Evolutionary conservation across 1,140 invertebrate genomes (phyloP).

Genomic region (Pseudomyrmex sp.): DNA sequence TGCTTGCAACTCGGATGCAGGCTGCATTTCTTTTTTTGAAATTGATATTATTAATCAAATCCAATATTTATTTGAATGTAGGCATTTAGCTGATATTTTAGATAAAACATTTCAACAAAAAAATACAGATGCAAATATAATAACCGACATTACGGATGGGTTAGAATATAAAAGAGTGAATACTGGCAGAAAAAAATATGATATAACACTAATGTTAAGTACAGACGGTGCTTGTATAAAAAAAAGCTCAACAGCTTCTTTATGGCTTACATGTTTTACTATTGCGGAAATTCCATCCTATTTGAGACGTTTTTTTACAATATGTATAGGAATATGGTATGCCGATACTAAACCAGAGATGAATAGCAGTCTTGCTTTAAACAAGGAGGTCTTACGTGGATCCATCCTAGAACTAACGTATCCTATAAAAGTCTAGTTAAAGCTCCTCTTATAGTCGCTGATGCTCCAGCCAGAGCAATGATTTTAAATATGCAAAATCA

Average conservation of each 20-base stretch:
- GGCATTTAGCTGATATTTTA: neutral
- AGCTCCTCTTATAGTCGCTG: slow-evolving; percentile 64
- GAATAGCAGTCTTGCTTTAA: slow-evolving; percentile 40
- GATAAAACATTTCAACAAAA: neutral
- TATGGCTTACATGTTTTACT: slow-evolving; percentile 66
- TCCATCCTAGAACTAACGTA: slow-evolving; percentile 31
- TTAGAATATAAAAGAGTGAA: slow-evolving; percentile 8
- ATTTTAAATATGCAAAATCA: slow-evolving; percentile 61
- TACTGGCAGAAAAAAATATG: slow-evolving; percentile 1
- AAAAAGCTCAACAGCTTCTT: slow-evolving; percentile 59
- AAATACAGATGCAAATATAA: slow-evolving; percentile 22
- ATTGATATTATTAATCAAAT: slow-evolving; percentile 18
- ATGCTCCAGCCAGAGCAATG: slow-evolving; percentile 69
- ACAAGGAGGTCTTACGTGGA: slow-evolving; percentile 33
- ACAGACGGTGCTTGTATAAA: slow-evolving; percentile 62
- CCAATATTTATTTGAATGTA: neutral
- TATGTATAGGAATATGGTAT: slow-evolving; percentile 54
- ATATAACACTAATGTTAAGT: slow-evolving; percentile 61
- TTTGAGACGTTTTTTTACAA: neutral
- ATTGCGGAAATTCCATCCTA: slow-evolving; percentile 61
- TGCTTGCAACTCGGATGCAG: slow-evolving; percentile 40
- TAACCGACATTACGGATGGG: slow-evolving; percentile 1
- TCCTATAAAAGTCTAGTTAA: slow-evolving; percentile 31
- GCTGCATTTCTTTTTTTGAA: neutral
- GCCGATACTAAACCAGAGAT: slow-evolving; percentile 51